Percentiles rank a stretch among this genome's conserved stretches.
These are phyloP conservation scores for Smittia sp. DNA, from an alignment of 2,888 invertebrate genomes.

Conservation along the genomic window DNA sequence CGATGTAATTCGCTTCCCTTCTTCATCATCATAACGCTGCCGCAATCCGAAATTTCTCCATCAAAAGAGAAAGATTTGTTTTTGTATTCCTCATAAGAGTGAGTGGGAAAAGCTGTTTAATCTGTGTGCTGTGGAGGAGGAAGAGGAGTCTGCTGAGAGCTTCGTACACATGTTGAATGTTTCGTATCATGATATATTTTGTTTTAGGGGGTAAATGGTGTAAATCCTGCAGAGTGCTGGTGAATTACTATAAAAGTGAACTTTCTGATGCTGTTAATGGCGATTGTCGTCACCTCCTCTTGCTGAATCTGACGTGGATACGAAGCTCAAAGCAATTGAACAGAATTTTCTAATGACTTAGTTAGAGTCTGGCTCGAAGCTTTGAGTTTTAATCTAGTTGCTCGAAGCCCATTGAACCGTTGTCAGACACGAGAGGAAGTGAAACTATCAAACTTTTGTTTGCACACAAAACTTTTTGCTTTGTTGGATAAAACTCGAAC, in stretches of 20 bases:
- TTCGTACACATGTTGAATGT: background rate
- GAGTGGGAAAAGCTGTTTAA: background rate
- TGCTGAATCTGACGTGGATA: background rate
- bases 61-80: background rate
- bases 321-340: background rate
- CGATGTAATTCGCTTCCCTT: background rate
- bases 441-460: too few species aligned
- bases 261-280: background rate
- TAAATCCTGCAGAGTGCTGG: background rate
- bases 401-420: too few species aligned
- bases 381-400: too few species aligned
- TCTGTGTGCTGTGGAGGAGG: background rate
- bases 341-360: too few species aligned
- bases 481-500: too few species aligned
- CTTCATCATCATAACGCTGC: background rate
- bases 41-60: background rate
- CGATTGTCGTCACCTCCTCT: background rate
- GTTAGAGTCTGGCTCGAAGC: too few species aligned
- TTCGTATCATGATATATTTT: background rate
- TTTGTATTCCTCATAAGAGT: background rate
- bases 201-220: background rate
- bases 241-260: background rate
- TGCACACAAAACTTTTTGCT: too few species aligned
- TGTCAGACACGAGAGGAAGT: too few species aligned
- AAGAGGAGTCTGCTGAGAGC: background rate